Evolutionary conservation across 2,888 invertebrate genomes (phyloP).

Genomic region (Silvanus unidentatus): DNA sequence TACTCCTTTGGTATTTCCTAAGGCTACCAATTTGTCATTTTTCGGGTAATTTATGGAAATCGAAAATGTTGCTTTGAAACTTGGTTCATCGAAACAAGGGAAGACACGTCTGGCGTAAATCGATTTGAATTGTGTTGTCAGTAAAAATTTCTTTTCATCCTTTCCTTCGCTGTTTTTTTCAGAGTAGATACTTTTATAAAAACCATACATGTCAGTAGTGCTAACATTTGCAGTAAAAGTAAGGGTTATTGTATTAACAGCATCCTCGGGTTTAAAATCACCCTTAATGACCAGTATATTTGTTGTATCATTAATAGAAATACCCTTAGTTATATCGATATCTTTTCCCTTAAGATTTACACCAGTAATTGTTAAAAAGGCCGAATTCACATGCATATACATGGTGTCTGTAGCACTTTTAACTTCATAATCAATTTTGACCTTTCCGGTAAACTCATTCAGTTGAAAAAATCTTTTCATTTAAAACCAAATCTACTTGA

Average conservation of each 20-base stretch:
- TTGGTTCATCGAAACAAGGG: constrained; percentile 70
- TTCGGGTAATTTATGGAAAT: constrained; percentile 11
- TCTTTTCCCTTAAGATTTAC: constrained; percentile 7
- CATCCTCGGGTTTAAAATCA: neutral
- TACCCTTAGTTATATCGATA: constrained; percentile 6
- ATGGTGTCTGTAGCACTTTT: constrained; percentile 7
- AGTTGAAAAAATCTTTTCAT: neutral
- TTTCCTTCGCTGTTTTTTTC: constrained; percentile 1
- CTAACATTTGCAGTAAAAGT: neutral
- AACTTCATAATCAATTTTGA: constrained; percentile 9
- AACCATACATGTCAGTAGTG: constrained; percentile 1
- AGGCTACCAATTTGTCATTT: constrained; percentile 11
- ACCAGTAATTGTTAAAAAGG: constrained; percentile 15
- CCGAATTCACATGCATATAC: constrained; percentile 18
- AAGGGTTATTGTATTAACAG: neutral
- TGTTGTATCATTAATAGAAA: constrained; percentile 9
- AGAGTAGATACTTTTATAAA: neutral
- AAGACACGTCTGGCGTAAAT: constrained; percentile 62
- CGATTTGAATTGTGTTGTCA: constrained; percentile 62
- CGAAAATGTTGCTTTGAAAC: constrained; percentile 58
- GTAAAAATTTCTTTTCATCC: constrained; percentile 33
- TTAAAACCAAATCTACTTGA: constrained; percentile 13
- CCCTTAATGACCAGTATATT: neutral
- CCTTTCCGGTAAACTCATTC: constrained; percentile 13
- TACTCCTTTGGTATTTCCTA: constrained; percentile 17